Percentiles rank a stretch among this genome's conserved stretches.
Evolutionary conservation across 2,113 vertebrate species (phyloP).

Genomic region (Chinchilla lanigera): DNA sequence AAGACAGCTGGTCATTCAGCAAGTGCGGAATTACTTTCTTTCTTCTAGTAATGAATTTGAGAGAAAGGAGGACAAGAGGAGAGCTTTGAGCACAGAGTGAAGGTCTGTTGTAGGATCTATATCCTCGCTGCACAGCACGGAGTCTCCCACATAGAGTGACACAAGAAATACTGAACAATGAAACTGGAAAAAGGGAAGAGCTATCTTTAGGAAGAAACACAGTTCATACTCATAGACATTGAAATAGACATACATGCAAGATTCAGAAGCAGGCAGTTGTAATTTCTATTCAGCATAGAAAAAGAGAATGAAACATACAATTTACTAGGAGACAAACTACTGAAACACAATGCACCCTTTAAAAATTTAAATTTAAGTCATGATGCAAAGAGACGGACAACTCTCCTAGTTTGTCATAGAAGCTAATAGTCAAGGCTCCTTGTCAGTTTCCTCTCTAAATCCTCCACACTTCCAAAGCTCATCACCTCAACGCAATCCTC

Average conservation of each 20-base stretch:
- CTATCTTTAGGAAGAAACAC: neutral
- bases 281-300: neutral
- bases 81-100: neutral
- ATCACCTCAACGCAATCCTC: neutral
- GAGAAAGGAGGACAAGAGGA: neutral
- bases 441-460: neutral
- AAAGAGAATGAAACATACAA: neutral
- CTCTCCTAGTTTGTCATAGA: neutral
- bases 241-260: neutral
- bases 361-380: neutral
- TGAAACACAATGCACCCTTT: neutral
- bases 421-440: neutral
- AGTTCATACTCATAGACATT: neutral
- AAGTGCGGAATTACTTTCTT: neutral
- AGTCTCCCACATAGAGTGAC: accelerated
- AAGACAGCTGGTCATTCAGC: neutral
- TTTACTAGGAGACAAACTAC: neutral
- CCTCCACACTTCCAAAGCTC: neutral
- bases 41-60: too few species aligned
- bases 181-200: neutral
- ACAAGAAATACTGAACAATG: neutral
- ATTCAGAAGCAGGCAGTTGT: neutral
- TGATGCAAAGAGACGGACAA: neutral
- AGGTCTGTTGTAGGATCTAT: neutral
- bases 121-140: neutral